Conservation (phyloP, 2,888 invertebrate genomes). For the Brachyopa scutellaris region DNA sequence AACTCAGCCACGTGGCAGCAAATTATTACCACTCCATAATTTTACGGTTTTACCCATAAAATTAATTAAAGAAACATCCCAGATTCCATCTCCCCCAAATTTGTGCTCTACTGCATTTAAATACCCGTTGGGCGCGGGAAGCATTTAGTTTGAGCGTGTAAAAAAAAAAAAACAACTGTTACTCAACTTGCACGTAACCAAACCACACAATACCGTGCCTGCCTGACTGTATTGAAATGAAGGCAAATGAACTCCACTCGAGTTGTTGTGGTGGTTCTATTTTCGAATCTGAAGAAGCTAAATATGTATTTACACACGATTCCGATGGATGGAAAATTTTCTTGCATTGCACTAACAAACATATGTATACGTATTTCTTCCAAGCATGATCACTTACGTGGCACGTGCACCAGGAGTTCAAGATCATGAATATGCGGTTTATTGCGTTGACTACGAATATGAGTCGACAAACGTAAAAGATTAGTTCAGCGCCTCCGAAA, state of each 20-base stretch:
- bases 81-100: not conserved
- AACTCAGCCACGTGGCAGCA: not conserved
- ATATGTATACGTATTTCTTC: too few relatives aligned
- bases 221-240: too few relatives aligned
- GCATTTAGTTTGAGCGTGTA: constrained; percentile 2
- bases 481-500: not conserved
- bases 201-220: too few relatives aligned
- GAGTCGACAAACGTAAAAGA: not conserved
- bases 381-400: constrained; percentile 45
- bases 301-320: too few relatives aligned
- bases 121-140: too few relatives aligned
- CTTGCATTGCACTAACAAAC: too few relatives aligned
- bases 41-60: too few relatives aligned
- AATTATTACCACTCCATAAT: too few relatives aligned
- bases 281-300: constrained; percentile 7
- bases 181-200: constrained; percentile 1
- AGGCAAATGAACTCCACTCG: constrained; percentile 46
- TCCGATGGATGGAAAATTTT: not conserved
- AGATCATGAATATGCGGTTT: constrained; percentile 30
- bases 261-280: constrained; percentile 32
- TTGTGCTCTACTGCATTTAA: not conserved
- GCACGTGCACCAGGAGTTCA: constrained; percentile 47
- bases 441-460: constrained; percentile 6
- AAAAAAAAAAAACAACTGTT: constrained; percentile 27
- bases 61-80: not conserved